These are phyloP conservation scores for Tachuris rubrigastra DNA, from an alignment of 2,113 vertebrate genomes.

Conservation along the genomic window DNA sequence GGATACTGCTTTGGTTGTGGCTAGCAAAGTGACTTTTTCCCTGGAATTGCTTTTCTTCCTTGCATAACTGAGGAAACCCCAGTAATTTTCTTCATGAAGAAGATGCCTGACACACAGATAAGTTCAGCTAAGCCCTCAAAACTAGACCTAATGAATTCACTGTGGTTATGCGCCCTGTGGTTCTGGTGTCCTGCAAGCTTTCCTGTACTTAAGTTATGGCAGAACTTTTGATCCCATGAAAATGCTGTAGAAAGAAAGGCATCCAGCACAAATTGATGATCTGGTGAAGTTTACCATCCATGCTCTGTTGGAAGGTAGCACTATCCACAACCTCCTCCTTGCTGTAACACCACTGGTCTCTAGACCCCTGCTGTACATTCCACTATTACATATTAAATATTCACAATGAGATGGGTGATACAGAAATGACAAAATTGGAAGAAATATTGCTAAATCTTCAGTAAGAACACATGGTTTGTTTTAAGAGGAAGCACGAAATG, in stretches of 20 bases:
- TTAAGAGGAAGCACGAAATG: neutral
- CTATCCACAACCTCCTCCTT: neutral
- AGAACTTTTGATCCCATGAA: constrained; percentile 61
- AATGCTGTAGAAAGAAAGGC: constrained; percentile 37
- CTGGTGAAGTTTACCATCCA: neutral
- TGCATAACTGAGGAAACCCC: neutral
- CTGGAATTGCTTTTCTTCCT: neutral
- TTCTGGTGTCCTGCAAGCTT: constrained; percentile 26
- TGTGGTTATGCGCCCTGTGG: neutral
- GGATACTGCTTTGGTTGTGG: neutral
- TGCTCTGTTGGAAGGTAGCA: neutral
- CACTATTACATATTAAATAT: neutral
- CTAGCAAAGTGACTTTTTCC: neutral
- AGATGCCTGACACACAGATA: neutral
- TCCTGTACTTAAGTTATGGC: constrained; percentile 34
- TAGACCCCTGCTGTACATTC: neutral
- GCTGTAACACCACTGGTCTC: neutral
- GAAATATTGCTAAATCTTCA: neutral
- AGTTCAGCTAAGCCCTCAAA: neutral
- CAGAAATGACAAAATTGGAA: neutral
- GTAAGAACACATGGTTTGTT: neutral
- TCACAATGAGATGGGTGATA: neutral
- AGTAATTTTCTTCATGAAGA: neutral
- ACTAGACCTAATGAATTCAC: neutral
- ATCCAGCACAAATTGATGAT: neutral